Evolutionary conservation across 2,113 vertebrate genomes (phyloP), one percentile per base, ranked within the genome.

Genomic region (Oreochromis tanganicae): DNA sequence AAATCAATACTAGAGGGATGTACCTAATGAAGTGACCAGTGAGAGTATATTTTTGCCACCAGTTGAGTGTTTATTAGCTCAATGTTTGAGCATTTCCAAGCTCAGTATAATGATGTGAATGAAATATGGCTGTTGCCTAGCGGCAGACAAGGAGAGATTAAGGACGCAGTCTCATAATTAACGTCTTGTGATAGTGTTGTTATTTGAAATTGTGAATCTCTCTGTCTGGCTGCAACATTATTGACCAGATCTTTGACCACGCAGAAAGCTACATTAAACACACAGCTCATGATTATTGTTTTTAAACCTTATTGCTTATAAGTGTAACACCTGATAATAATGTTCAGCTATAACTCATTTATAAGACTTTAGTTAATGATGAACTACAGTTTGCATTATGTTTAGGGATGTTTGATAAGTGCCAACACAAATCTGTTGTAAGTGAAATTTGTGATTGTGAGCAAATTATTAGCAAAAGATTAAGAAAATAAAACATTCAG

Each of bases 121-220:
- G 27, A 85, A 87, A 83, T 41, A 83, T 34, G 43, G 4, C 48
- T 43, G 41, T 24, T 75, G 32, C 63, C 6, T 2, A 56, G 21
- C 1, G 4, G 50, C 16, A 24, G 87, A 81, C 56, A 79, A 87
- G 50, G 82, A 27, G 55, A 82, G 50, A 68, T 48, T 54, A 80
- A 89, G 61, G 88, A 89, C 81, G 34, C 14, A 19, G 21, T 19
- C 84, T 85, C 73, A 50, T 89, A 84, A 91, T 89, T 84, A 88
- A 85, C 11, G 21, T 87, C 52, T 79, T 54, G 36, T 79, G 50
- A 24, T 11, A 52, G 32, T 6, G 10, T 71, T 83, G 66, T 55
- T 80, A 55, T 73, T 79, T 73, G 17, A 73, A 87, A 50, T 29
- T 48, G 71, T 32, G 71, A 75, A 12, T 19, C 16, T 75, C 11